These are phyloP conservation scores for Aleiodes leptofemur DNA, from an alignment of 2,888 invertebrate species.

Conservation along the genomic window DNA sequence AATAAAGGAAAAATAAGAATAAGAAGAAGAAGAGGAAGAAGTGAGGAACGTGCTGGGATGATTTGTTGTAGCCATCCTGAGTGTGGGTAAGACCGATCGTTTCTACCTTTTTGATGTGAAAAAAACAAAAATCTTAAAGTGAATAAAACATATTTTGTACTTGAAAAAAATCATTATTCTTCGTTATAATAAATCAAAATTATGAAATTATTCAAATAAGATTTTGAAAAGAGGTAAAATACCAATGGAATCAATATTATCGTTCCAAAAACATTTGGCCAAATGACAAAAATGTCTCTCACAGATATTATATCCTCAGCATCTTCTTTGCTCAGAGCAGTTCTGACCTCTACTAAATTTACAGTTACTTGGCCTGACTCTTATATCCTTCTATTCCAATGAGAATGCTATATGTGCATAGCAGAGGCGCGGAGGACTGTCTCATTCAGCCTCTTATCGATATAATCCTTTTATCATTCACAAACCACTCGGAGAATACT, in stretches of 20 bases:
- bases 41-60: slow-evolving; percentile 47
- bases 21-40: slow-evolving; percentile 9
- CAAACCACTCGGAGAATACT: slow-evolving; percentile 1
- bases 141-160: slow-evolving; percentile 33
- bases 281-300: slow-evolving; percentile 2
- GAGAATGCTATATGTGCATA: slow-evolving; percentile 4
- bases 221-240: too few relatives aligned
- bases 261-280: background rate
- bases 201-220: slow-evolving; percentile 8
- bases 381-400: background rate
- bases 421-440: background rate
- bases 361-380: slow-evolving; percentile 33
- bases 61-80: slow-evolving; percentile 46
- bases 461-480: background rate
- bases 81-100: slow-evolving; percentile 50
- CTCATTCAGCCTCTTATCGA: background rate
- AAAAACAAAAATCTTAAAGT: slow-evolving; percentile 22
- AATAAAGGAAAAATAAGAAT: slow-evolving; percentile 22
- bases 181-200: slow-evolving; percentile 42
- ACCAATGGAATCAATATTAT: background rate
- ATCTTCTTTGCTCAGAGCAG: background rate
- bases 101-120: slow-evolving; percentile 40
- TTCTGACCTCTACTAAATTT: slow-evolving; percentile 4
- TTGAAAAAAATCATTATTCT: too few relatives aligned
- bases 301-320: background rate